phyloP scores from a whole-genome alignment of 2,888 invertebrate genomes.

The Eilema caniola region DNA sequence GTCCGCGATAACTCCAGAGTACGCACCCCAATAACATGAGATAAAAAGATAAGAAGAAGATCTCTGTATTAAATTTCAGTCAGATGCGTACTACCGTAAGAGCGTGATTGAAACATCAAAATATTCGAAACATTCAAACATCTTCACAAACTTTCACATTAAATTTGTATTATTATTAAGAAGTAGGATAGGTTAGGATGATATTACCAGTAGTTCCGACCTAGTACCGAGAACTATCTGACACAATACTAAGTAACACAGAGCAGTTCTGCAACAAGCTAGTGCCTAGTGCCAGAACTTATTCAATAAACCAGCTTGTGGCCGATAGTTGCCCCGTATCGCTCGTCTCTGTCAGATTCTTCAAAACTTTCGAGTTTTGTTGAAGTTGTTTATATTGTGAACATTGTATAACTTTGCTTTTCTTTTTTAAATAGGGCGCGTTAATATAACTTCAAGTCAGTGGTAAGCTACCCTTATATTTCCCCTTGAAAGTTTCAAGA shows the following conservation, averaged over 20 bases:
- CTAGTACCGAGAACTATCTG: background rate
- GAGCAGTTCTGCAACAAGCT: background rate
- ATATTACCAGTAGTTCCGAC: background rate
- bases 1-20: too few relatives aligned
- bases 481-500: too few relatives aligned
- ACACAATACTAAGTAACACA: background rate
- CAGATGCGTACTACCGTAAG: too few relatives aligned
- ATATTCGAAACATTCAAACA: too few relatives aligned
- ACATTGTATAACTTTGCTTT: background rate
- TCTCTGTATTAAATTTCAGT: too few relatives aligned
- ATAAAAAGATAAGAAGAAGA: too few relatives aligned
- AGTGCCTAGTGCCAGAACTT: constrained; percentile 8
- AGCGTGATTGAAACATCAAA: too few relatives aligned
- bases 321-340: background rate
- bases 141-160: too few relatives aligned
- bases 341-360: background rate
- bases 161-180: too few relatives aligned
- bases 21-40: too few relatives aligned
- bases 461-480: too few relatives aligned
- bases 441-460: background rate
- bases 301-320: constrained; percentile 6
- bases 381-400: background rate
- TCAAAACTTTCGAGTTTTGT: background rate
- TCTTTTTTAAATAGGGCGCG: background rate
- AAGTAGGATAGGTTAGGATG: background rate